These are phyloP conservation scores for Rotaria socialis DNA, from an alignment of 2,888 invertebrate species.

Conservation along the genomic window DNA sequence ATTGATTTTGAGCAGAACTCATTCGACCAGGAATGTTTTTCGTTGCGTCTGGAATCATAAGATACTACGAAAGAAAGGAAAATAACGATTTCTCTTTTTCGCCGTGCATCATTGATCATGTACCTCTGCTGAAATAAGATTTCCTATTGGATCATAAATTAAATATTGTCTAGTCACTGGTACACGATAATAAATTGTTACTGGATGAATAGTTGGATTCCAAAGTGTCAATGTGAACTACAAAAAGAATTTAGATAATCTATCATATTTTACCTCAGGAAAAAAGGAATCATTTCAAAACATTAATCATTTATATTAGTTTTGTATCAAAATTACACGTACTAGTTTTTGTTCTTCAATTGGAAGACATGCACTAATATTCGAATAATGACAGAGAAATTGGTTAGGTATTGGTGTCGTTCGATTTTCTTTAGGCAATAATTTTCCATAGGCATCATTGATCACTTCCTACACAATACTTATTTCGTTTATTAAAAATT, in stretches of 20 bases:
- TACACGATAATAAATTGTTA: slow-evolving; percentile 13
- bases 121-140: slow-evolving; percentile 30
- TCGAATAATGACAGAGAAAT: slow-evolving; percentile 66
- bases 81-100: neutral
- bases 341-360: slow-evolving; percentile 36
- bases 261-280: neutral
- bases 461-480: slow-evolving; percentile 60
- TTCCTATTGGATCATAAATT: slow-evolving; percentile 35
- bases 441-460: slow-evolving; percentile 50
- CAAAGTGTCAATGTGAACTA: slow-evolving; percentile 36
- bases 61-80: neutral
- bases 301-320: slow-evolving; percentile 7
- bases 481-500: neutral
- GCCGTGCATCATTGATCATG: neutral
- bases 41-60: neutral
- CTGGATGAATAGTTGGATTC: slow-evolving; percentile 38
- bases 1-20: slow-evolving; percentile 37
- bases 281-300: neutral
- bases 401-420: slow-evolving; percentile 47
- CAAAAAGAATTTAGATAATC: neutral
- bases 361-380: slow-evolving; percentile 70
- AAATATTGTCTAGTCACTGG: neutral
- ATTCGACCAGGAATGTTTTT: slow-evolving; percentile 36
- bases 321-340: neutral
- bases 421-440: slow-evolving; percentile 49